Evolutionary conservation across 2,113 vertebrate genomes (phyloP).

Genomic region (Panthera leo): DNA sequence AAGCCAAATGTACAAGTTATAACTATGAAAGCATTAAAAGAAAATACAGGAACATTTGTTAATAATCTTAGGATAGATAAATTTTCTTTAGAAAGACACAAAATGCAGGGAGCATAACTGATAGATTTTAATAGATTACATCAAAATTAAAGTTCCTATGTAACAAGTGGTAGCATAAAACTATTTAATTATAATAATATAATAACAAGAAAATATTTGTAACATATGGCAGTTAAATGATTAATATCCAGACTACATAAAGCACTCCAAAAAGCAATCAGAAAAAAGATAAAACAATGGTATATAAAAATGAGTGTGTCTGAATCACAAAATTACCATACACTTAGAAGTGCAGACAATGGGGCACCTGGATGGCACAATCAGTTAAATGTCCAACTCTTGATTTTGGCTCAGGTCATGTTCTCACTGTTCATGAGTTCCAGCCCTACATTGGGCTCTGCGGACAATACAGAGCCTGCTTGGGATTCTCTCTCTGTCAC

Average conservation of each 20-base stretch:
- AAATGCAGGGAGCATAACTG: conserved; percentile 7
- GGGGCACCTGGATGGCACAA: too few species aligned
- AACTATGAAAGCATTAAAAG: conserved; percentile 3
- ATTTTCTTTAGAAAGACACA: conserved; percentile 11
- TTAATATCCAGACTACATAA: background rate
- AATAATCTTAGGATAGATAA: background rate
- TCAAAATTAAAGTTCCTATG: background rate
- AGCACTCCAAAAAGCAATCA: background rate
- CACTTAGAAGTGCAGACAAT: background rate
- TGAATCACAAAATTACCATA: background rate
- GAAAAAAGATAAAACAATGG: background rate
- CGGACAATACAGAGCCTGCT: too few species aligned
- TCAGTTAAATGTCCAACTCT: too few species aligned
- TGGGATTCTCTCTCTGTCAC: too few species aligned
- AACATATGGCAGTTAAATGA: background rate
- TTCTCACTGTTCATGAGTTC: too few species aligned
- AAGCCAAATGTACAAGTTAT: background rate
- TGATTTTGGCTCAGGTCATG: too few species aligned
- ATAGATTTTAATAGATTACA: background rate
- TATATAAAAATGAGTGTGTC: background rate
- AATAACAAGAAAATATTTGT: conserved; percentile 18
- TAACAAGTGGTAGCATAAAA: background rate
- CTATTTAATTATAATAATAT: background rate
- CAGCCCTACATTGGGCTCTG: too few species aligned
- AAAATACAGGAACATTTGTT: background rate